Base-by-base conservation (phyloP, 2,797 vertebrate species). In the Epinephelus awoara region DNA sequence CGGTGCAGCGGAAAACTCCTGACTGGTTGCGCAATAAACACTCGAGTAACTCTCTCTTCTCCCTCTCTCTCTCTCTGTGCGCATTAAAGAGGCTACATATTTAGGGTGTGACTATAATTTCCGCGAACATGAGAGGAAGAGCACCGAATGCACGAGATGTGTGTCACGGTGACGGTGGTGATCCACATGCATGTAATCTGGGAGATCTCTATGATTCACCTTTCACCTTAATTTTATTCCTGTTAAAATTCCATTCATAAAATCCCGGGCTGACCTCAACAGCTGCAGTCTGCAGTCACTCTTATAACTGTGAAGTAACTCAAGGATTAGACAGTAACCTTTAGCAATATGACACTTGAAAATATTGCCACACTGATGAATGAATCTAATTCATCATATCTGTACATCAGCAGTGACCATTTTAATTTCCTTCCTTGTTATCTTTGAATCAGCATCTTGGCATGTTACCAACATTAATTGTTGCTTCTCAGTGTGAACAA, bases 11-110 rank as follows among this genome's bases (percentile, higher is more conserved):
- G 52, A 71, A 70, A 80, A 64, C 49, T 71, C 25, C 38, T 56
- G 14, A 12, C 27, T 44, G 23, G 63, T 90, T 89, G 80, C 72
- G 84, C 75, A 89, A 89, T 42, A 75, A 12, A 50, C 23, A 13
- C 15, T 2, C 14, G 9, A 40, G 52, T 54, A 42, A 47, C 74
- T 46, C 46, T 46, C 51, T 21, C 47, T 14, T 58, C 23, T 9
- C n/a, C 21, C 23, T 11, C 70, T 21, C 21, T n/a, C 10, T 40
- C 14, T 46, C 56, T 67, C n/a, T 49, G 17, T 10, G 40, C 40
- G 11, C 11, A 42, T 12, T 42, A 12, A 9, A 42, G 9, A 42
- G 40, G 40, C 19, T 25, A 12, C 23, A 47, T 13, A 3, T 19
- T 19, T 50, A n/a, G 6, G 51, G 2, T 50, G 23, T 19, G 27